These are phyloP conservation scores for Listronotus bonariensis DNA, from an alignment of 1,140 invertebrate genomes.

Conservation along the genomic window DNA sequence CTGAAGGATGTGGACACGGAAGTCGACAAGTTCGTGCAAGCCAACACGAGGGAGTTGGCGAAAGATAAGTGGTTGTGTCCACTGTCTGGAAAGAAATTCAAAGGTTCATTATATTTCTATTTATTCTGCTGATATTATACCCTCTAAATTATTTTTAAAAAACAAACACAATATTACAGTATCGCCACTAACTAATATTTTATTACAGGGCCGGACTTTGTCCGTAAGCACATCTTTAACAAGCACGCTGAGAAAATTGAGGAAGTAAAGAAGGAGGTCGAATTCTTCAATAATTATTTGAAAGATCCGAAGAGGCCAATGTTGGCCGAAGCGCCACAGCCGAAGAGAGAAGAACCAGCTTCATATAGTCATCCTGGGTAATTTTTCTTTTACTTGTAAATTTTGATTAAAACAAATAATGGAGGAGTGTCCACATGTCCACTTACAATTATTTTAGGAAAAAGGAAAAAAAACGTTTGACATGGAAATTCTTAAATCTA, in stretches of 20 bases:
- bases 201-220: slow-evolving; percentile 84
- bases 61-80: slow-evolving; percentile 99
- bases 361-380: slow-evolving; percentile 59
- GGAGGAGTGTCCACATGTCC: too few species aligned
- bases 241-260: slow-evolving; percentile 97
- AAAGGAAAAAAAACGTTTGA: too few species aligned
- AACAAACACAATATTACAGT: neutral
- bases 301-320: slow-evolving; percentile 93
- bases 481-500: too few species aligned
- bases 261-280: slow-evolving; percentile 94
- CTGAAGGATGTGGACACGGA: slow-evolving; percentile 84
- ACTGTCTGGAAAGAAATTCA: slow-evolving; percentile 98
- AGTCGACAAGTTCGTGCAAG: slow-evolving; percentile 92
- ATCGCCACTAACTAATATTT: neutral
- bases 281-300: slow-evolving; percentile 98
- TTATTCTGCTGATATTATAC: neutral
- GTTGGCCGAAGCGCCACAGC: slow-evolving; percentile 81
- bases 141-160: too few species aligned
- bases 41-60: slow-evolving; percentile 92
- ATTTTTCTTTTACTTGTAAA: neutral
- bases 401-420: too few species aligned
- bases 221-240: slow-evolving; percentile 97
- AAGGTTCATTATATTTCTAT: slow-evolving; percentile 60
- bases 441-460: too few species aligned
- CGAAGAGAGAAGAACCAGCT: slow-evolving; percentile 58